phyloP scores from a whole-genome alignment of 2,113 vertebrate genomes.

The Haplotaxodon microlepis region DNA sequence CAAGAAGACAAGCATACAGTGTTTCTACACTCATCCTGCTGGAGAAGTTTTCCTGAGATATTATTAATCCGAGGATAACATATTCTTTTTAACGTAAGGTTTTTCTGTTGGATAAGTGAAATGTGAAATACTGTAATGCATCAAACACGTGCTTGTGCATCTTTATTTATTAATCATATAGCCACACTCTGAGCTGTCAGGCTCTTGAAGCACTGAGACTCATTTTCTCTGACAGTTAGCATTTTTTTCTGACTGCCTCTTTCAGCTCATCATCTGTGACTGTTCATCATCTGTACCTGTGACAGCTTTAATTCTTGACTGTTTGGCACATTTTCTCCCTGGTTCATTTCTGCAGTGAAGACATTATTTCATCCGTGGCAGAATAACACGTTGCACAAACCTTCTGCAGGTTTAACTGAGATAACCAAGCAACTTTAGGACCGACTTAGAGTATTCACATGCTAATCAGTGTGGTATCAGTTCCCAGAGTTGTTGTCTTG shows the following conservation, averaged over 20 bases:
- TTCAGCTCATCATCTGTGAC: conserved; percentile 4
- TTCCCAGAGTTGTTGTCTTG: neutral
- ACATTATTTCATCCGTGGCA: neutral
- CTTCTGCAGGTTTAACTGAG: neutral
- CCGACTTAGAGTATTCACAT: neutral
- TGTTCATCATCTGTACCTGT: conserved; percentile 7
- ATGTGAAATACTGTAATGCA: neutral
- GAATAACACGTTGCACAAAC: neutral
- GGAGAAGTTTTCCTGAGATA: neutral
- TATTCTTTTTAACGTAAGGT: neutral
- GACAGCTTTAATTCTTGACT: neutral
- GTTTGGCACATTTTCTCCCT: neutral
- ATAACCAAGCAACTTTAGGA: neutral
- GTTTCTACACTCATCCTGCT: neutral
- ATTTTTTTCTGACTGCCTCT: neutral
- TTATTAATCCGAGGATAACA: neutral
- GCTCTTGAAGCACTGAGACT: neutral
- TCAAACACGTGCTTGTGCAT: neutral
- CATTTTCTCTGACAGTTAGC: conserved; percentile 18
- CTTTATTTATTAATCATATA: conserved; percentile 5
- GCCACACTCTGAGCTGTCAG: neutral
- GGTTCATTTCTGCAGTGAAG: neutral
- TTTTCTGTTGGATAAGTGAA: neutral
- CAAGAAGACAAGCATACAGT: neutral
- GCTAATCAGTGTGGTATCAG: neutral